A percentile compares a stretch with the other conserved stretches of the same genome.
Evolutionary conservation across 2,888 invertebrate species (phyloP).

Genomic region (Microdon myrmicae): DNA sequence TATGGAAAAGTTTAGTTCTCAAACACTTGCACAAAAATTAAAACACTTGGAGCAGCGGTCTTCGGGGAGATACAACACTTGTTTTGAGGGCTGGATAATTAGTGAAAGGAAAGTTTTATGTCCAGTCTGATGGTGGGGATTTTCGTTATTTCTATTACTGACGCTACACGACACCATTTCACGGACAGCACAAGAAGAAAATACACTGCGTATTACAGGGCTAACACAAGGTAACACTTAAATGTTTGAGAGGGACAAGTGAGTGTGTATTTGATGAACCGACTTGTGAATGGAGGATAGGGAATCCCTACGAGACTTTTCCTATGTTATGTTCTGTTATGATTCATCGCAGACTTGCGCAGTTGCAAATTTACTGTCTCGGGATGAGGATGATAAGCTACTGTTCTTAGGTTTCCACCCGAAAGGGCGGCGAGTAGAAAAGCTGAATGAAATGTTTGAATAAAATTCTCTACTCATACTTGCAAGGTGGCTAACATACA

Average conservation of each 20-base stretch:
- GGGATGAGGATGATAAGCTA: not conserved
- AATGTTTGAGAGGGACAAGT: constrained; percentile 3
- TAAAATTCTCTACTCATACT: constrained; percentile 85
- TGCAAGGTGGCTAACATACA: constrained; percentile 77
- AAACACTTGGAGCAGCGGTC: no score
- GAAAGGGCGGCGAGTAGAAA: not conserved
- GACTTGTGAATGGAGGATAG: constrained; percentile 51
- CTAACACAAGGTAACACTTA: no score
- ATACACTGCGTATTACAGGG: no score
- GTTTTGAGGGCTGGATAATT: no score
- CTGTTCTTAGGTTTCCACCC: not conserved
- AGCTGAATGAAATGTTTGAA: constrained; percentile 37
- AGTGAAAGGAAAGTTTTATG: no score
- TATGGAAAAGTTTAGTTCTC: no score
- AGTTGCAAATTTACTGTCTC: constrained; percentile 2
- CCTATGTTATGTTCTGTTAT: constrained; percentile 46
- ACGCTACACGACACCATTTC: no score
- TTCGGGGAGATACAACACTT: no score
- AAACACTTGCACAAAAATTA: no score
- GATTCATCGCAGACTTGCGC: constrained; percentile 45
- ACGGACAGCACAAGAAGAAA: no score
- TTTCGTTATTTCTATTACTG: no score
- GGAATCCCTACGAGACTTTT: constrained; percentile 51
- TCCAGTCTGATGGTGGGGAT: no score
- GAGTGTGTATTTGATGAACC: constrained; percentile 19